Conservation (phyloP, 2,797 vertebrate genomes). For the Darevskia mixta region DNA sequence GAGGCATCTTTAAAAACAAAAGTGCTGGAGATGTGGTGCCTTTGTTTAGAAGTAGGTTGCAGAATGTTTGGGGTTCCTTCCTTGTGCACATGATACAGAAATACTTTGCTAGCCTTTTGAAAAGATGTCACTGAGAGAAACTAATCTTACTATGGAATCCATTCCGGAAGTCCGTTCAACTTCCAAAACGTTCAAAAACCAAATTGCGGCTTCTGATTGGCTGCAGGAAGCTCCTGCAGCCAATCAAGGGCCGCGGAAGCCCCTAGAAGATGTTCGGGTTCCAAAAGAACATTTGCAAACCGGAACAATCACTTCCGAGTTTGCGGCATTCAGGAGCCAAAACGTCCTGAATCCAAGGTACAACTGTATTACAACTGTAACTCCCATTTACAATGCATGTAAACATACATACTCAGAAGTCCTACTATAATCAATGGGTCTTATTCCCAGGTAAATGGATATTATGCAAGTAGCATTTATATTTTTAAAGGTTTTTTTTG, state of each 20-base stretch:
- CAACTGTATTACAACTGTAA: not conserved
- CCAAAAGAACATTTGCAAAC: too few species aligned
- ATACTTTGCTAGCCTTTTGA: not conserved
- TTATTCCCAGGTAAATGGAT: not conserved
- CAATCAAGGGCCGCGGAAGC: too few species aligned
- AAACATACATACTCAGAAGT: not conserved
- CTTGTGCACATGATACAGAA: not conserved
- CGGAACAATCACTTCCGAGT: too few species aligned
- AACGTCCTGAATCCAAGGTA: too few species aligned
- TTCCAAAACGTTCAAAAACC: too few species aligned
- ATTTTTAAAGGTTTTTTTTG: not conserved
- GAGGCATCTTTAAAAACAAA: not conserved
- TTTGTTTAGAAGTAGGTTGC: not conserved
- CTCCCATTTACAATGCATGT: not conserved
- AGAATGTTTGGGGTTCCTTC: not conserved
- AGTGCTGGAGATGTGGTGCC: not conserved
- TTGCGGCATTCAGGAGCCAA: too few species aligned
- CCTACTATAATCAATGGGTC: not conserved
- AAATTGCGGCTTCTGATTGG: too few species aligned
- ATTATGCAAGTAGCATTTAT: not conserved
- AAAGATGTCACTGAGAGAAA: not conserved
- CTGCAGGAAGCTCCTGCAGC: too few species aligned
- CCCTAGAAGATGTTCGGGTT: too few species aligned
- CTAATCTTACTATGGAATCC: not conserved
- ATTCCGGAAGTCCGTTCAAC: too few species aligned